A percentile compares a stretch with the other conserved stretches of the same genome.
Evolutionary conservation across 2,888 invertebrate species (phyloP).

Genomic region (Cheilosia variabilis): DNA sequence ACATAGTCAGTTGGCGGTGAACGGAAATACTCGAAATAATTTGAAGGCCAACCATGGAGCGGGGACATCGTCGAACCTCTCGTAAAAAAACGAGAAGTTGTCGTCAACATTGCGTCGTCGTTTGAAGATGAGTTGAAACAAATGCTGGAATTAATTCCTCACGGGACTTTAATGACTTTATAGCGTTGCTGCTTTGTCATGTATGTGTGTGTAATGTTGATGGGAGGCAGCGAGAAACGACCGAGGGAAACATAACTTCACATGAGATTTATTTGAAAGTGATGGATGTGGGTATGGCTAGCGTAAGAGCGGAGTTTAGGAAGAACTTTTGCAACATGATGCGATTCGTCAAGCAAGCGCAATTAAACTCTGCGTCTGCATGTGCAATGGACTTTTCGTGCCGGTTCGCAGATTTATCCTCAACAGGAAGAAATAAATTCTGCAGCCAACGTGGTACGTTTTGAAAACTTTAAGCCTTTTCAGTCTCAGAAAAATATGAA

Average conservation of each 20-base stretch:
- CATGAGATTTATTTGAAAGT: slow-evolving; percentile 21
- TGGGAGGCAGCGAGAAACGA: slow-evolving; percentile 7
- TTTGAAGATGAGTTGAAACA: slow-evolving; percentile 73
- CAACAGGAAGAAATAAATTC: background rate
- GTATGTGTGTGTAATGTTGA: slow-evolving; percentile 16
- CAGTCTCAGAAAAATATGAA: too few relatives aligned
- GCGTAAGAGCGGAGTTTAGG: slow-evolving; percentile 19
- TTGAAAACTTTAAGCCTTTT: too few relatives aligned
- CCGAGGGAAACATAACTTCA: slow-evolving; percentile 10
- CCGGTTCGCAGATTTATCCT: background rate
- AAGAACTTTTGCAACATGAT: slow-evolving; percentile 37
- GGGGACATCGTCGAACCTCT: background rate
- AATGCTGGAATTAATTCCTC: slow-evolving; percentile 76
- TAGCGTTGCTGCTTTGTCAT: slow-evolving; percentile 61
- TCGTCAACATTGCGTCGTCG: slow-evolving; percentile 57
- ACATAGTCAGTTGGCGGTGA: slow-evolving; percentile 51
- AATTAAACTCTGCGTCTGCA: slow-evolving; percentile 23
- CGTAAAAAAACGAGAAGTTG: slow-evolving; percentile 31
- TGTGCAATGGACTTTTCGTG: slow-evolving; percentile 26
- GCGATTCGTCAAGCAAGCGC: slow-evolving; percentile 38
- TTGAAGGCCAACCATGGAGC: slow-evolving; percentile 48
- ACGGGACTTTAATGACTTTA: slow-evolving; percentile 74
- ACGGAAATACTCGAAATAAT: slow-evolving; percentile 73
- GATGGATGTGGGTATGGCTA: slow-evolving; percentile 1
- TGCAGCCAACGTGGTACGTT: too few relatives aligned